Evolutionary conservation across 1,140 invertebrate genomes (phyloP).

Genomic region (Calosoma granatense): DNA sequence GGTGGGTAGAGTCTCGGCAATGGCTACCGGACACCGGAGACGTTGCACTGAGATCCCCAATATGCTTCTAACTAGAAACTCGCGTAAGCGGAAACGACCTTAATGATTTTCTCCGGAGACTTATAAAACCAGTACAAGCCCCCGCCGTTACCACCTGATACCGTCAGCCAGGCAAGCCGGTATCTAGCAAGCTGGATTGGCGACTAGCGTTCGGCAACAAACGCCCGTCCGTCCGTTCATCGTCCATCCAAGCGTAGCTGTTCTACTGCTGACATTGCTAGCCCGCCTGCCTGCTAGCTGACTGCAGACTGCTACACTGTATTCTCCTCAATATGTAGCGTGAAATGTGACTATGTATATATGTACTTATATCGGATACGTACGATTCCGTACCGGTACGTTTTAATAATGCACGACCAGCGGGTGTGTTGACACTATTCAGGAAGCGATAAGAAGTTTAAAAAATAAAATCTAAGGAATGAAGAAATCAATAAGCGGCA

Average conservation of each 20-base stretch:
- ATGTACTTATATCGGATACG: background rate
- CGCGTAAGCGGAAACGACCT: conserved; percentile 22
- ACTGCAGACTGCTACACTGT: background rate
- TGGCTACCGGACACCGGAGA: background rate
- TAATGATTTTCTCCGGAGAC: conserved; percentile 20
- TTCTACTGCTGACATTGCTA: too few relatives aligned
- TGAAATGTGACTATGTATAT: too few relatives aligned
- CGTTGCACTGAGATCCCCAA: conserved; percentile 13
- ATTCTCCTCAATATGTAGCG: too few relatives aligned
- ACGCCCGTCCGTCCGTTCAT: too few relatives aligned
- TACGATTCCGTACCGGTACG: background rate
- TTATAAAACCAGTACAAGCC: background rate
- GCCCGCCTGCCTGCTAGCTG: too few relatives aligned
- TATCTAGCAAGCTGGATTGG: too few relatives aligned
- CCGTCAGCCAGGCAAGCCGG: background rate
- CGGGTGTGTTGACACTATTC: background rate
- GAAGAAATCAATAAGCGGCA: background rate
- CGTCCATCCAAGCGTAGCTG: too few relatives aligned
- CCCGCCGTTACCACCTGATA: background rate
- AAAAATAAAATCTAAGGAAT: background rate
- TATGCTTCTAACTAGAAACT: conserved; percentile 23
- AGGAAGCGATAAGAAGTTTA: background rate
- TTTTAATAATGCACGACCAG: background rate
- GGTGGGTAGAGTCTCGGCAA: too few relatives aligned
- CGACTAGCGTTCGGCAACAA: too few relatives aligned